A percentile compares a stretch with the other conserved stretches of the same genome.
These are phyloP conservation scores for Pangasius djambal DNA, from an alignment of 2,797 vertebrate genomes.

Conservation along the genomic window DNA sequence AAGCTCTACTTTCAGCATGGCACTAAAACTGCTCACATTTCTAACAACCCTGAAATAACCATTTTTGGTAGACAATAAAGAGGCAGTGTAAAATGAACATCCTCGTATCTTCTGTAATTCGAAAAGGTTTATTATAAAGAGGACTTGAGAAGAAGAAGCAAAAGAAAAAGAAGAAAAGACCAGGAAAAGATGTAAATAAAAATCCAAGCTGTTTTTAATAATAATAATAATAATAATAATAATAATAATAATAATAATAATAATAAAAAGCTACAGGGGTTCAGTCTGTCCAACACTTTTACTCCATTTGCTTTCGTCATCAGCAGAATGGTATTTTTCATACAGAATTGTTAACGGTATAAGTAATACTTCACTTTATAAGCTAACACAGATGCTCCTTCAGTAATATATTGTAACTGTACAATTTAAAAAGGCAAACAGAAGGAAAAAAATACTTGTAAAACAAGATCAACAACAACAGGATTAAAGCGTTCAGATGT, in stretches of 20 bases:
- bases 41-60: neutral
- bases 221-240: conserved; percentile 28
- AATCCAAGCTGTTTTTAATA: conserved; percentile 37
- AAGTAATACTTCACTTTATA: neutral
- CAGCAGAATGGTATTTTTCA: neutral
- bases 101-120: neutral
- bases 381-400: neutral
- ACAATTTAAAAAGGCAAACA: neutral
- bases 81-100: neutral
- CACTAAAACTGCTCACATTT: neutral
- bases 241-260: conserved; percentile 38
- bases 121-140: neutral
- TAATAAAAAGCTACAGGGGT: neutral
- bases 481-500: neutral
- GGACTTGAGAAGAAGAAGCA: conserved; percentile 29
- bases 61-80: neutral
- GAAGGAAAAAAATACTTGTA: neutral
- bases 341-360: neutral
- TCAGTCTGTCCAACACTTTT: neutral
- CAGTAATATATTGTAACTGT: neutral
- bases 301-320: neutral
- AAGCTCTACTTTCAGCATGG: neutral
- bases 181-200: neutral
- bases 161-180: conserved; percentile 27
- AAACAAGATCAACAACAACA: neutral